These are phyloP conservation scores for Enteromius treurensis DNA, from an alignment of 2,797 vertebrate species.

Conservation along the genomic window DNA sequence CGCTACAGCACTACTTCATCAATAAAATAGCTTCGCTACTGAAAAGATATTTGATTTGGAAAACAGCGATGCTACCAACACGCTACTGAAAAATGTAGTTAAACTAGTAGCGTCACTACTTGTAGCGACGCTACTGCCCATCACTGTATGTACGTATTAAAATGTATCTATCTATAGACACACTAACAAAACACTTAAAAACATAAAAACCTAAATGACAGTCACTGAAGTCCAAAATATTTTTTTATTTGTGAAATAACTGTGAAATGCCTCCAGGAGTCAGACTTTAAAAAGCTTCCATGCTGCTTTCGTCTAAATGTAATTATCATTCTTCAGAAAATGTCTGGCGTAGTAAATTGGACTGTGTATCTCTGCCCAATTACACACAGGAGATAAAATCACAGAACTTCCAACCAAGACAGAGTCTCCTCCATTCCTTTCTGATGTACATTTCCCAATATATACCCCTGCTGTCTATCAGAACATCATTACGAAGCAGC, in stretches of 20 bases:
- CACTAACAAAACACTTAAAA: slow-evolving; percentile 2
- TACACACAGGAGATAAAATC: slow-evolving; percentile 72
- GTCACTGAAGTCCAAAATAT: slow-evolving; percentile 6
- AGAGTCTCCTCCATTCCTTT: slow-evolving; percentile 63
- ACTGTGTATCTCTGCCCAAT: slow-evolving; percentile 69
- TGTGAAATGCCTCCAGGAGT: slow-evolving; percentile 39
- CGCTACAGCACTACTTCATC: too few species aligned
- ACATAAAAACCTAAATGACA: not conserved
- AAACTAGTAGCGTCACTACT: too few species aligned
- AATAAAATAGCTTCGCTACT: too few species aligned
- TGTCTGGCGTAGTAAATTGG: slow-evolving; percentile 66
- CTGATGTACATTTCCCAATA: slow-evolving; percentile 63
- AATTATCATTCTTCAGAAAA: slow-evolving; percentile 67
- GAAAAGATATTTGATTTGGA: too few species aligned
- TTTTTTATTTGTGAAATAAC: slow-evolving; percentile 31
- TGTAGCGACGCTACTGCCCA: too few species aligned
- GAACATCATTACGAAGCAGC: slow-evolving; percentile 28
- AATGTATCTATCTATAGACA: not conserved
- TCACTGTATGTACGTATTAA: not conserved
- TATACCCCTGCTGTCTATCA: slow-evolving; percentile 39
- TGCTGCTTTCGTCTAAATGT: slow-evolving; percentile 57
- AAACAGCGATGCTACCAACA: too few species aligned
- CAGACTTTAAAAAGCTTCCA: slow-evolving; percentile 62
- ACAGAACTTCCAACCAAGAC: slow-evolving; percentile 64
- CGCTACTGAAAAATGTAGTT: too few species aligned